Base-by-base conservation (phyloP, 2,888 invertebrate genomes). In the Oscheius sp. region DNA sequence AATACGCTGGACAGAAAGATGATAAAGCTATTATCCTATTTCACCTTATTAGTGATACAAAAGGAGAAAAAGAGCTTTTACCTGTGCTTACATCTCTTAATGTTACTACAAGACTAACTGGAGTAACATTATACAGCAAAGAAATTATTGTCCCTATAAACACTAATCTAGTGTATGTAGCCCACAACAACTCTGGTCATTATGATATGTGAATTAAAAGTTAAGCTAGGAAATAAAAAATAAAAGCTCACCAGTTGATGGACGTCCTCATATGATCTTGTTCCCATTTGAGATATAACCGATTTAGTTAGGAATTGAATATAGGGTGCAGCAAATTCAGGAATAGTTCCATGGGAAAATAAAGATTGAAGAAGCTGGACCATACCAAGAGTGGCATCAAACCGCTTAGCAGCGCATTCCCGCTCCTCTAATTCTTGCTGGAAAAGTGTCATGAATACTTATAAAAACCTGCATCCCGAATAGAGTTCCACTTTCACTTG, bases 351-450 rank as follows among this genome's bases (percentile, higher is more conserved):
- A 26, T 77, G 74, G 33, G 38, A 67, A 9, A 84, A 63, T 3
- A 84, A 73, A 1, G 75, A 67, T 12, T 74, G 63, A 36, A 84
- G 51, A 47, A 84, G 59, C 33, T 73, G 68, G 6, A 79, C 71
- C 49, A 79, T 77, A 2, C 81, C 82, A 22, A 81, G 63, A 6
- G 83, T 75, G 17, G 70, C 77, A 47, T 81, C 78, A 50, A 80
- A 84, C 26, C 74, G 63, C 32, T 77, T 78, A 22, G 49, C 47
- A 3, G 68, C 47, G 41, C 81, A 75, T 66, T 83, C 83, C 47
- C 74, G 62, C 50, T 82, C 79, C n/a, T 83, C 83, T 49, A 83
- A 64, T 45, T 83, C 83, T 47, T 74, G 71, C 72, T 83, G 63
- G 59, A 82, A n/a, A n/a, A n/a, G n/a, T n/a, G n/a, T n/a, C n/a